Conservation (phyloP, 1,140 invertebrate genomes). For the Condylostylus longicornis region DNA sequence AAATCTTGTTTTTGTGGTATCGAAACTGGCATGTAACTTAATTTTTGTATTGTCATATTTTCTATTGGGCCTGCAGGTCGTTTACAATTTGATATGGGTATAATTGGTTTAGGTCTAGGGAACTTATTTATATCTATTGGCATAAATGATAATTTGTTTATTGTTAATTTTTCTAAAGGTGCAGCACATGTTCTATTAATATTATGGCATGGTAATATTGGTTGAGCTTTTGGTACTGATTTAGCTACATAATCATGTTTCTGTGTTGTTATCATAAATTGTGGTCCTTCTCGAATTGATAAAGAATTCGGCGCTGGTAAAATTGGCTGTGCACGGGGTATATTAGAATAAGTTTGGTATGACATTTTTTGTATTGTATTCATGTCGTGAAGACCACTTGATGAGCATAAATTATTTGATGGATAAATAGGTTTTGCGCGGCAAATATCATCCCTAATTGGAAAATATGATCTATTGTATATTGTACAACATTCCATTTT, state of each 20-base stretch:
- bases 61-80: conserved; percentile 30
- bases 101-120: conserved; percentile 29
- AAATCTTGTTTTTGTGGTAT: conserved; percentile 33
- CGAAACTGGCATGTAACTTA: conserved; percentile 42
- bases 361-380: conserved; percentile 38
- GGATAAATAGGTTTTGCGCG: conserved; percentile 30
- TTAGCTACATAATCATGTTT: conserved; percentile 58
- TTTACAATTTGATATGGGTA: conserved; percentile 29
- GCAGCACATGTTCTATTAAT: conserved; percentile 37
- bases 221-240: conserved; percentile 32
- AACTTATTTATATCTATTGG: conserved; percentile 32
- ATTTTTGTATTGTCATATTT: conserved; percentile 38
- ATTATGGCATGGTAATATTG: conserved; percentile 36
- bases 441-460: conserved; percentile 15
- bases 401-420: conserved; percentile 17
- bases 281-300: conserved; percentile 44
- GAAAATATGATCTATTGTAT: conserved; percentile 41
- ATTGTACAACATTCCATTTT: conserved; percentile 41
- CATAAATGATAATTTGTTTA: conserved; percentile 37
- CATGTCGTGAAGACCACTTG: conserved; percentile 33
- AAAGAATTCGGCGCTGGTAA: conserved; percentile 18
- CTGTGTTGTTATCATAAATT: conserved; percentile 54
- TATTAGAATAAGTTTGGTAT: conserved; percentile 35
- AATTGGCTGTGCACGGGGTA: conserved; percentile 28
- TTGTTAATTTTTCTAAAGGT: conserved; percentile 37